Percentiles rank a stretch among this genome's conserved stretches.
phyloP scores from a whole-genome alignment of 1,140 invertebrate species.

The Cydia strobilella region DNA sequence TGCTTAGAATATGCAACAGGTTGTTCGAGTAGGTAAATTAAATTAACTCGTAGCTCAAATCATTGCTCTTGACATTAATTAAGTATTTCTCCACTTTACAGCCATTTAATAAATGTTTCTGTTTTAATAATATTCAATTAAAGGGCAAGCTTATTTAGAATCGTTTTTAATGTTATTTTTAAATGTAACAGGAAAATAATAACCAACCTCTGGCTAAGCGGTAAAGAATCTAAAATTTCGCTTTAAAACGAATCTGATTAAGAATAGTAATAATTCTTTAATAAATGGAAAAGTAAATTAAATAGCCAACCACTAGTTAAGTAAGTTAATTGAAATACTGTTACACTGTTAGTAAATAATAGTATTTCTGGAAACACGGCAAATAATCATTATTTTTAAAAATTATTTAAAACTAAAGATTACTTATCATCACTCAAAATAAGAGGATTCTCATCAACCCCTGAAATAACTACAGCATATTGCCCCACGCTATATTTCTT shows the following conservation, averaged over 20 bases:
- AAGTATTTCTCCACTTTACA: not conserved
- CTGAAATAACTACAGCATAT: slow-evolving; percentile 50
- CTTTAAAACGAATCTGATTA: too few relatives aligned
- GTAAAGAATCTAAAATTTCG: too few relatives aligned
- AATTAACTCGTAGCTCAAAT: not conserved
- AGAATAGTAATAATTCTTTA: too few relatives aligned
- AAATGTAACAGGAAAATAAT: slow-evolving; percentile 7
- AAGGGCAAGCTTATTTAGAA: not conserved
- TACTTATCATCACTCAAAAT: slow-evolving; percentile 47
- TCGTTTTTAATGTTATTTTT: not conserved
- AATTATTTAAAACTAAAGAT: slow-evolving; percentile 22
- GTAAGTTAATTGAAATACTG: too few relatives aligned
- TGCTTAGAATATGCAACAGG: not conserved
- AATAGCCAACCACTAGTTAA: too few relatives aligned
- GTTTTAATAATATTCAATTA: not conserved
- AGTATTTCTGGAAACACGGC: not conserved
- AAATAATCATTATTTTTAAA: not conserved
- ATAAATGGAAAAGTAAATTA: too few relatives aligned
- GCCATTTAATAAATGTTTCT: not conserved
- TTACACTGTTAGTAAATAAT: not conserved
- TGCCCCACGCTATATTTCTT: slow-evolving; percentile 60
- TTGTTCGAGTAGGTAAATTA: not conserved
- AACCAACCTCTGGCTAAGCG: not conserved
- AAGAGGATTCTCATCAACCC: slow-evolving; percentile 62
- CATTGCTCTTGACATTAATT: not conserved